Evolutionary conservation across 1,140 invertebrate genomes (phyloP).

Genomic region (Cydia strobilella): DNA sequence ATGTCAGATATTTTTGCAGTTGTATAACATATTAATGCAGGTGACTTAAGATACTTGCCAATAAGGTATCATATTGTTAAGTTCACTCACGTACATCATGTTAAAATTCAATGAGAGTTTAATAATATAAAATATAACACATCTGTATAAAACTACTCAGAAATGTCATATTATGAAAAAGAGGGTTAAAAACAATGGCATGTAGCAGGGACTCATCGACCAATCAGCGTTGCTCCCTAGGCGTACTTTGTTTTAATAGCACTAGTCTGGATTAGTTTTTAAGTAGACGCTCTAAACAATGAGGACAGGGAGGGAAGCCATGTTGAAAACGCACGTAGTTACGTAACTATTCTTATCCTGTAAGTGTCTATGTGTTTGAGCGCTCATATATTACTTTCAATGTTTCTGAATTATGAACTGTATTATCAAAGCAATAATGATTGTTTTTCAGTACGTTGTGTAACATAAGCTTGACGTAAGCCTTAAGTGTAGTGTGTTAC

Average conservation of each 20-base stretch:
- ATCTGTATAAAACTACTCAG: neutral
- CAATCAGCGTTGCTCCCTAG: constrained; percentile 62
- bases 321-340: constrained; percentile 12
- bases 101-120: too few species aligned
- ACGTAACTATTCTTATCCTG: constrained; percentile 13
- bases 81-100: too few species aligned
- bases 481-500: neutral
- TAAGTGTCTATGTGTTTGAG: neutral
- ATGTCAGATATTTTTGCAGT: too few species aligned
- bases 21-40: too few species aligned
- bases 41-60: too few species aligned
- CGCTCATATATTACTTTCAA: neutral
- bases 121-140: too few species aligned
- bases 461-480: neutral
- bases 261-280: constrained; percentile 72
- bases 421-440: neutral
- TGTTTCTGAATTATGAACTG: neutral
- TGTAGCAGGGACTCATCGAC: constrained; percentile 50
- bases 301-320: constrained; percentile 31
- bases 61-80: too few species aligned
- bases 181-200: constrained; percentile 53
- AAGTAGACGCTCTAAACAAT: constrained; percentile 64
- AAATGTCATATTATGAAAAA: neutral
- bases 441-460: neutral
- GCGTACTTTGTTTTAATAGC: constrained; percentile 70